Base-by-base conservation (phyloP, 2,113 vertebrate genomes). In the Steatornis caripensis region DNA sequence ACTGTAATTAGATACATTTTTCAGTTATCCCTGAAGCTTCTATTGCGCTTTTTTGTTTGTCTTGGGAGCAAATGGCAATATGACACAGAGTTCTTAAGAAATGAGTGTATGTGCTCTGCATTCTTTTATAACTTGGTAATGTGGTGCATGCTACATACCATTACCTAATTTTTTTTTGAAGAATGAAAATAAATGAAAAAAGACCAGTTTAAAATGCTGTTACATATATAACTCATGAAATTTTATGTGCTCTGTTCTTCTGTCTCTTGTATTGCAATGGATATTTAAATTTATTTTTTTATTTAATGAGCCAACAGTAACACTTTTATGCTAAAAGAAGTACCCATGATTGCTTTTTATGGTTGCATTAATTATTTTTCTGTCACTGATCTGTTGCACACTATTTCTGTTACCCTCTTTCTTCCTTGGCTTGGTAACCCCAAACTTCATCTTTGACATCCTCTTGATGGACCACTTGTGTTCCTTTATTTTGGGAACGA, bases 71-170 rank as follows among this genome's bases (percentile, higher is more conserved):
- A 94, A 78, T 71, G n/a, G 69, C 76, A 93, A 17, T 71, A 51
- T 53, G 68, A 81, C 51, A 43, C 48, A 32, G 51, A 51, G 75
- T 94, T 96, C 88, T 89, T 93, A 71, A 88, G 85, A 72, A 71
- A 84, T 84, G 84, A 89, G 34, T 70, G 22, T 45, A 69, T 84
- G 27, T 87, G 29, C 54, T 96, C 48, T 71, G 54, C 71, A 86
- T 96, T 90, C 85, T 94, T 95, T 92, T 60, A 48, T 87, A 55
- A 19, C 55, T 75, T 78, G 69, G 69, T 91, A 89, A 95, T 75
- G 51, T 84, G 48, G 15, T 90, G 46, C 8, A 11, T 81, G 26
- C 46, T 85, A 29, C 54, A 8, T 90, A 62, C 26, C 32, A n/a
- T 84, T 93, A 36, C 43, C 21, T 74, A 24, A 19, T 70, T 65